Base-by-base conservation (phyloP, 2,113 vertebrate genomes). In the Ifrita kowaldi region DNA sequence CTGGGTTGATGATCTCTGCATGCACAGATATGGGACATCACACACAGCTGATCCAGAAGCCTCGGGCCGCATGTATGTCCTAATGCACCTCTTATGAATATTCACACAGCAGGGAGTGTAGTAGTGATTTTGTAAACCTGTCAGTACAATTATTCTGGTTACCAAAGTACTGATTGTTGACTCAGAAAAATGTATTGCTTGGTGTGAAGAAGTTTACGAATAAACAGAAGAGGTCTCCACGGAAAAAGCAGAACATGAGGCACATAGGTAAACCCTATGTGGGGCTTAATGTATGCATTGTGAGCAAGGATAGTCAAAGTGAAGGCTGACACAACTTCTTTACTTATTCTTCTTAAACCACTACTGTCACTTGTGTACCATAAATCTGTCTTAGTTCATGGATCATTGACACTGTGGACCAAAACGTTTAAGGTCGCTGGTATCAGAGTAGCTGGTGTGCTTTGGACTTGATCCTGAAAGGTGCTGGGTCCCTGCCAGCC, bases 371-470 rank as follows among this genome's bases (percentile, higher is more conserved):
- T 57, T 90, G 73, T 79, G 65, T 89, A 87, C 55, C 20, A 6
- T 95, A 93, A 91, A 95, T 91, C 83, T 87, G 44, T 64, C 83
- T 84, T 81, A 78, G 52, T 90, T 89, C 53, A 77, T 89, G 77
- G 63, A 94, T 91, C 91, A 89, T 63, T 95, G 97, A 79, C 69
- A 83, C 41, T 17, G 13, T 50, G 80, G 74, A 89, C 84, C 80
- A 87, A 95, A 93, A 84, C 9, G 0, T 56, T 93, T 93, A 82
- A 95, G 89, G 92, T 91, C 21, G 0, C 62, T 63, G 62, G 24
- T 65, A 89, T 89, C 62, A 69, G 65, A 81, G 64, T 79, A 91
- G 62, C 30, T 92, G 75, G 17, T 52, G 59, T 56, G 52, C 22
- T 76, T 92, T 23, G 20, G 67, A 30, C 33, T 71, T 47, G 27